These are phyloP conservation scores for Harpalus rufipes DNA, from an alignment of 2,888 invertebrate species.

Conservation along the genomic window DNA sequence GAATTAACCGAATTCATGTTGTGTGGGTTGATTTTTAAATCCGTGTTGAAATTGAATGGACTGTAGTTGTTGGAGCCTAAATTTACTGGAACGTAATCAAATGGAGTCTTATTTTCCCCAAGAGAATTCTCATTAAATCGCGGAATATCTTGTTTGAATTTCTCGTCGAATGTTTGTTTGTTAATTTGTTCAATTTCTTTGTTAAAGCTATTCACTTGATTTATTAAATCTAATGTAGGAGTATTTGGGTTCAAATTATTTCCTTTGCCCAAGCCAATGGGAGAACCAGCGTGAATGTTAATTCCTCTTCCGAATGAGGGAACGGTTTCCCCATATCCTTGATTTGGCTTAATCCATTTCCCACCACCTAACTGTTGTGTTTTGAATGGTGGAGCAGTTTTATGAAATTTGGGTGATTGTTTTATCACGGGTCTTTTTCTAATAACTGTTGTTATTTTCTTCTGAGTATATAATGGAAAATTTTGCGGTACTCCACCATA, in stretches of 20 bases:
- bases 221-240: not conserved
- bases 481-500: not conserved
- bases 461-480: constrained; percentile 4
- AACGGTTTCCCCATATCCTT: not conserved
- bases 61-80: constrained; percentile 24
- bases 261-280: constrained; percentile 7
- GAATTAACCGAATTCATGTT: not conserved
- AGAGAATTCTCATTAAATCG: not conserved
- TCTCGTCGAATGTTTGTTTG: not conserved
- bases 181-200: constrained; percentile 28
- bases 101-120: not conserved
- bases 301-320: not conserved
- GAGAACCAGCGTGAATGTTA: not conserved
- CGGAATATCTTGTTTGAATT: constrained; percentile 30
- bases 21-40: constrained; percentile 9
- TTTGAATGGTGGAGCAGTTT: constrained; percentile 10
- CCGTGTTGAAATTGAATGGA: constrained; percentile 15
- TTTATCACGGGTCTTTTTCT: constrained; percentile 1
- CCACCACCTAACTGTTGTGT: not conserved
- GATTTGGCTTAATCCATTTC: constrained; percentile 13
- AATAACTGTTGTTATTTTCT: constrained; percentile 12
- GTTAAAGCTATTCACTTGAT: not conserved
- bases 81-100: constrained; percentile 27
- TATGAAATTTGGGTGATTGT: constrained; percentile 9
- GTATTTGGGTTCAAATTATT: constrained; percentile 21